Percentiles rank a stretch among this genome's conserved stretches.
phyloP scores from a whole-genome alignment of 2,797 vertebrate genomes.

The Amphiprion clarkii region DNA sequence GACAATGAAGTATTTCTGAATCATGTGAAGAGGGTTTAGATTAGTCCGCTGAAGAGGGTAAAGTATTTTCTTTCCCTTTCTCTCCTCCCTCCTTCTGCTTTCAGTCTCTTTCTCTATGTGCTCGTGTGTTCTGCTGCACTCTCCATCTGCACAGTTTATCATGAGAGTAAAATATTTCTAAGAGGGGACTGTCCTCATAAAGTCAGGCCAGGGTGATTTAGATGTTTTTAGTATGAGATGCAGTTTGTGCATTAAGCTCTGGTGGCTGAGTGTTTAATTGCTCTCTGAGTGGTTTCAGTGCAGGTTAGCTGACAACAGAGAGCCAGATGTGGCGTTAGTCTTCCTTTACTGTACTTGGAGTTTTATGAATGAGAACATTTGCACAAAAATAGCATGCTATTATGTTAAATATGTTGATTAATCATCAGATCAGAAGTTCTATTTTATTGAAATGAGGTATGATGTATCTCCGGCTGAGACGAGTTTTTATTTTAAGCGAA shows the following conservation, averaged over 20 bases:
- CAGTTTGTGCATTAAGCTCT: conserved; percentile 61
- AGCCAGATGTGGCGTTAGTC: conserved; percentile 38
- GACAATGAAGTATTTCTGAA: conserved; percentile 69
- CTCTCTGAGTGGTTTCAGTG: conserved; percentile 59
- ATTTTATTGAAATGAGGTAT: background rate
- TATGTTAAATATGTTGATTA: conserved; percentile 5
- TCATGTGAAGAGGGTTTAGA: conserved; percentile 70
- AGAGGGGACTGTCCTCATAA: conserved; percentile 57
- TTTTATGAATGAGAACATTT: conserved; percentile 22
- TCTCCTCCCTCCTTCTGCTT: conserved; percentile 23
- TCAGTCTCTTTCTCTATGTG: conserved; percentile 14
- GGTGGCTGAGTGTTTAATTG: conserved; percentile 58
- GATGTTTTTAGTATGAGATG: conserved; percentile 59
- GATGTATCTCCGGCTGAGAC: background rate
- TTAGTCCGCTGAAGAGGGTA: conserved; percentile 61
- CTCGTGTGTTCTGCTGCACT: conserved; percentile 14
- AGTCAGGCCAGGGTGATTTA: conserved; percentile 59
- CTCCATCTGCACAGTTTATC: conserved; percentile 61
- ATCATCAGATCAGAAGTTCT: background rate
- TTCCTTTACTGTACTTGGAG: background rate
- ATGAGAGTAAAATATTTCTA: conserved; percentile 30
- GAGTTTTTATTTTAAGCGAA: too few species aligned
- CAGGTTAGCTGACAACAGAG: conserved; percentile 45
- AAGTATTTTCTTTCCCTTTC: conserved; percentile 56
- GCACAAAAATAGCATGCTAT: background rate